Evolutionary conservation across 2,797 vertebrate genomes (phyloP).

Genomic region (Crenichthys baileyi): DNA sequence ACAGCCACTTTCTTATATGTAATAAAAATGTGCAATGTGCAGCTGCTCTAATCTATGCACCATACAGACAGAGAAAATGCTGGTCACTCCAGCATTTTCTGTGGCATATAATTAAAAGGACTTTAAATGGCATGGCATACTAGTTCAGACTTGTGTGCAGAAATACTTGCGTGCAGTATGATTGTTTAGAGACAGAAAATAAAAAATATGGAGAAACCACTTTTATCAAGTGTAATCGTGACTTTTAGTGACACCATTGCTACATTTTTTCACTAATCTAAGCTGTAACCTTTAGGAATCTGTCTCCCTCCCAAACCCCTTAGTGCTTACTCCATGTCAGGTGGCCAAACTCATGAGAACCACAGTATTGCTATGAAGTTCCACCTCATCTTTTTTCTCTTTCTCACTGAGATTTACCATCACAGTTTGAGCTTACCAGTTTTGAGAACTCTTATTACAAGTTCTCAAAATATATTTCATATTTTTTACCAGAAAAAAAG

Average conservation of each 20-base stretch:
- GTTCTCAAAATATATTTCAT: background rate
- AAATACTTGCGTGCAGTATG: too few species aligned
- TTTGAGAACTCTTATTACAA: background rate
- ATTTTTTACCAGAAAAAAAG: background rate
- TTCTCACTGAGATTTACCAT: slow-evolving; percentile 1
- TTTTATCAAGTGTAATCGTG: background rate
- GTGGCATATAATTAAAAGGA: background rate
- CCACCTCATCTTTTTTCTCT: slow-evolving; percentile 3
- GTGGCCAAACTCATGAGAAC: slow-evolving; percentile 55
- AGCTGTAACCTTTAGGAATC: slow-evolving; percentile 16
- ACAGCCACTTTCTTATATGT: too few species aligned
- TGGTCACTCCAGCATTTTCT: too few species aligned
- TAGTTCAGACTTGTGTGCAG: background rate
- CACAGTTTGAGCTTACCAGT: background rate
- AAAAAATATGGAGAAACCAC: background rate
- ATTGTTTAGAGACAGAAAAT: background rate
- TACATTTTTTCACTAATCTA: slow-evolving; percentile 1
- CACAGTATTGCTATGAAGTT: slow-evolving; percentile 46
- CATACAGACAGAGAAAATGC: too few species aligned
- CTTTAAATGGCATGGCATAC: background rate
- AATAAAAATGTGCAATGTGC: too few species aligned
- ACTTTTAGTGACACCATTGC: background rate
- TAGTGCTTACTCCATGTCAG: slow-evolving; percentile 15
- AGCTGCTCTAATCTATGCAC: too few species aligned
- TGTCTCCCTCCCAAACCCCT: background rate